Conservation (phyloP, 2,113 vertebrate genomes). For the Microtus oregoni region DNA sequence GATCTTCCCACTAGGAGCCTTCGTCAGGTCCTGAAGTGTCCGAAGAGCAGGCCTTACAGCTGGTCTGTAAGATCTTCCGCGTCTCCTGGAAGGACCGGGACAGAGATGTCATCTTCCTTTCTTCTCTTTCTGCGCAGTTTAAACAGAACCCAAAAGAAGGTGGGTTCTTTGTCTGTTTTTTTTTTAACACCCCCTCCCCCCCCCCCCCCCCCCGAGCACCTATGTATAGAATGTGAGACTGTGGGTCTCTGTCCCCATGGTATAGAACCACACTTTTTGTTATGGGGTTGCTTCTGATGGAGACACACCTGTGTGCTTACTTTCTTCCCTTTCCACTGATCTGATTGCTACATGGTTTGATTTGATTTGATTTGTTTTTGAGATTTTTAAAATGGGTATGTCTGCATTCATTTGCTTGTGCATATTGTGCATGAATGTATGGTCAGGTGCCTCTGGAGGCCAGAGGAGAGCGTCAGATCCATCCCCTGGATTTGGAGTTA, state of each 20-base stretch:
- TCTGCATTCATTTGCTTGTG: not conserved
- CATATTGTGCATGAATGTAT: not conserved
- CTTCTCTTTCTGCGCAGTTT: constrained; percentile 95
- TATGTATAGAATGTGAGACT: accelerated
- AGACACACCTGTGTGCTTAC: not conserved
- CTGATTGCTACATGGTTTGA: not conserved
- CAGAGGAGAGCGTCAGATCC: not conserved
- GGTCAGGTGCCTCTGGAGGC: not conserved
- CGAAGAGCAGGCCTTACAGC: constrained; percentile 97
- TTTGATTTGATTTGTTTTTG: not conserved
- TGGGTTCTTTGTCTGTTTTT: constrained; percentile 72
- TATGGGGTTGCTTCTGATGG: not conserved
- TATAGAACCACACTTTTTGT: not conserved
- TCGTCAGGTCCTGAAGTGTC: constrained; percentile 94
- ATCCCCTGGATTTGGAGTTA: not conserved
- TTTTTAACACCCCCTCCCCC: too few species aligned
- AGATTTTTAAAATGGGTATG: not conserved
- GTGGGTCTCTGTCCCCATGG: not conserved
- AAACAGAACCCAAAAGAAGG: constrained; percentile 96
- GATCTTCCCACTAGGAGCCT: constrained; percentile 89
- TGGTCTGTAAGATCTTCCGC: constrained; percentile 99
- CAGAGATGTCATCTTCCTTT: constrained; percentile 97
- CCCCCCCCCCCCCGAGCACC: too few species aligned
- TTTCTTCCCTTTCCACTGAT: not conserved
- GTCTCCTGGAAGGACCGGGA: constrained; percentile 99